Percentiles rank a stretch among this genome's conserved stretches.
Conservation (phyloP, 37 sponge, comb jelly and placozoan genomes). For the Diacarnus erythraeanus region DNA sequence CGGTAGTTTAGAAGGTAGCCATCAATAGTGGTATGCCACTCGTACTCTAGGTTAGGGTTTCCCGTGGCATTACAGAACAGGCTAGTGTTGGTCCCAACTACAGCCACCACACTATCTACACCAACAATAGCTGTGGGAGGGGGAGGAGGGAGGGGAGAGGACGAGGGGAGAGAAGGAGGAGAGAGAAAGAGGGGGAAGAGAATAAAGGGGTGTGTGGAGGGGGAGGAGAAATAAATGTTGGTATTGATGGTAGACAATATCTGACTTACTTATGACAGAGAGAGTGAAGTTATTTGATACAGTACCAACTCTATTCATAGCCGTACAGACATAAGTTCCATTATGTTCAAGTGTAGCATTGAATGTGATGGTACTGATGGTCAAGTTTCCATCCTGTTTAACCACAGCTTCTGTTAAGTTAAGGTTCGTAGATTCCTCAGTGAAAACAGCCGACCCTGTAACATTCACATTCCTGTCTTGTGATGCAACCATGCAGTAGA, state of each 20-base stretch:
- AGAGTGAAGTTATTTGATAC: neutral
- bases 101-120: neutral
- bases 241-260: too few relatives aligned
- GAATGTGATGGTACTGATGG: neutral
- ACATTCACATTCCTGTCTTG: neutral
- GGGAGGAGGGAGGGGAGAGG: neutral
- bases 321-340: neutral
- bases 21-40: neutral
- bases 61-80: constrained; percentile 5
- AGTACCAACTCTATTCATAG: neutral
- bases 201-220: neutral
- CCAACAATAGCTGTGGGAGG: constrained; percentile 1
- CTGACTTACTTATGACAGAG: constrained; percentile 13
- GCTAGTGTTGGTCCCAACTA: neutral
- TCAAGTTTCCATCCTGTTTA: neutral
- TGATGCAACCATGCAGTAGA: constrained; percentile 18
- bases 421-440: neutral
- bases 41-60: neutral
- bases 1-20: neutral
- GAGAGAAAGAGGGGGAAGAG: neutral
- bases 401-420: neutral
- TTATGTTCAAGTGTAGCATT: neutral
- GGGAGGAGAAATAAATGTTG: neutral
- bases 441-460: neutral
- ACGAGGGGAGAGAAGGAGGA: too few relatives aligned